Base-by-base conservation (phyloP, 1,140 invertebrate species). In the Drosophila lacteicornis region DNA sequence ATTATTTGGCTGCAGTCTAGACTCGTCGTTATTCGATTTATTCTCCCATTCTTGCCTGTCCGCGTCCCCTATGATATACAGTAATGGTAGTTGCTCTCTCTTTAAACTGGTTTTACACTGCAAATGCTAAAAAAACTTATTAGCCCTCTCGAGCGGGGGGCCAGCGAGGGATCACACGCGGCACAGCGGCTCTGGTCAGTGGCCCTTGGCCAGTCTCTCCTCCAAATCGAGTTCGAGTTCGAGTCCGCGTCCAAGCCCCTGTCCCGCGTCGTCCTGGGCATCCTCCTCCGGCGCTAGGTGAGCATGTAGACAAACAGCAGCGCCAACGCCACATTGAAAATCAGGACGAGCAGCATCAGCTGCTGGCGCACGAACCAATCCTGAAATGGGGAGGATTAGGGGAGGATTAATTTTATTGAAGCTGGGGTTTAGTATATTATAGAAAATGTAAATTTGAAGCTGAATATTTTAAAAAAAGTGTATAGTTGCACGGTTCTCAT, bases 301-400 rank as follows among this genome's bases (percentile, higher is more conserved):
- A 99, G 94, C 94, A 99, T 95, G 93, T 99, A 99, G 95, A 98
- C 98, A 94, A 99, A 99, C 96, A 99, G 97, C 93, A 98, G 96
- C 91, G 98, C 98, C 95, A 99, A 94, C 81, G 97, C 98, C 93
- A 99, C 96, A 94, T 99, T 99, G 94, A 99, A 96, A 94, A 99
- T 97, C 79, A 99, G 95, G 76, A 99, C 97, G 92, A 99, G 94
- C 94, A 99, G 97, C 92, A 99, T 96, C 91, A 99, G 95, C 94
- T 99, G 98, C 94, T 99, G 97, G 91, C 98, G 96, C 90, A 98
- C 98, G 93, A 99, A 98, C 98, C 98, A 99, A 94, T 99, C 98
- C 98, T 99, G 75, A 1, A 60, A 6, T 1, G 42, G 22, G n/a
- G 42, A 33, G 22, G 9, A 46, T 2, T 2, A n/a, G 15, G 3